These are phyloP conservation scores for Pemphigus obesinymphae DNA, from an alignment of 1,140 invertebrate species.

Conservation along the genomic window DNA sequence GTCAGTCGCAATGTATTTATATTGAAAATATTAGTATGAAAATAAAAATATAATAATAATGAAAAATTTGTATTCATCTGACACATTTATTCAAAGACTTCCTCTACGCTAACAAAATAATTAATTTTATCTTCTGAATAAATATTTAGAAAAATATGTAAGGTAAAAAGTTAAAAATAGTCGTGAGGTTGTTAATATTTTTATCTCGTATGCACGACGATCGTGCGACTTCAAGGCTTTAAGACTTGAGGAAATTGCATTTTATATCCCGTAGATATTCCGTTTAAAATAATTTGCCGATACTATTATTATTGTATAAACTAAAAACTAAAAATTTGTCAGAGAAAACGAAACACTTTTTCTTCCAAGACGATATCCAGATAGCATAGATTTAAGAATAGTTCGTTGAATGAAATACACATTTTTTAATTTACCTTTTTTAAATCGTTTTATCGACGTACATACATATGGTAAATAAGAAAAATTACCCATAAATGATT, in stretches of 20 bases:
- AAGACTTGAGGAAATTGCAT: background rate
- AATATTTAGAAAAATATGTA: background rate
- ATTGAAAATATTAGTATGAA: background rate
- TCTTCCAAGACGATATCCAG: background rate
- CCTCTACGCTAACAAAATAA: conserved; percentile 20
- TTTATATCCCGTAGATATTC: background rate
- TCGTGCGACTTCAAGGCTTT: background rate
- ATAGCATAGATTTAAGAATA: background rate
- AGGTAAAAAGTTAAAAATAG: background rate
- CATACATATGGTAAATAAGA: background rate
- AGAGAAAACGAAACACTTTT: background rate
- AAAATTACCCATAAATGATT: background rate
- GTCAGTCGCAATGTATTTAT: too few relatives aligned
- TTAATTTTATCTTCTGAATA: background rate
- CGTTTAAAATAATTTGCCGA: background rate
- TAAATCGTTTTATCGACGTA: background rate
- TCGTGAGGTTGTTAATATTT: background rate
- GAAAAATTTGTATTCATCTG: background rate
- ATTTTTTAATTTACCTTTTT: background rate
- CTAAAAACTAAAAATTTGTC: too few relatives aligned
- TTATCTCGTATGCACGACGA: background rate
- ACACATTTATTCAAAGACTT: background rate
- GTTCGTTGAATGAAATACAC: background rate
- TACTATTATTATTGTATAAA: background rate
- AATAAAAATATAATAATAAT: background rate